Evolutionary conservation across 2,888 invertebrate genomes (phyloP).

Genomic region (Amphipoea lucens): DNA sequence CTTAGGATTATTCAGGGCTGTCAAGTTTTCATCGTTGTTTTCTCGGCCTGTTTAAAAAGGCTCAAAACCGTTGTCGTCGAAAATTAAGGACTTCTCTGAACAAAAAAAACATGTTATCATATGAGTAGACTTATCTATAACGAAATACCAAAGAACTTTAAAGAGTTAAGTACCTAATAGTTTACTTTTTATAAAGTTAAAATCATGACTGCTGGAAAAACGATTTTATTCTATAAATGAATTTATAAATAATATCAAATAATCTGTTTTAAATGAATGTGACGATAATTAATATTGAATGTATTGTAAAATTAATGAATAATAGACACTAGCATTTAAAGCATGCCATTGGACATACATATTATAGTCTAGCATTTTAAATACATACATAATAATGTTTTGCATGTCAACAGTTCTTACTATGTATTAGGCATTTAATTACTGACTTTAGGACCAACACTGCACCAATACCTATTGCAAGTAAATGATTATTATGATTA

Average conservation of each 20-base stretch:
- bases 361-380: neutral
- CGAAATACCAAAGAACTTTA: neutral
- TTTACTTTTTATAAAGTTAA: neutral
- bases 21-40: conserved; percentile 4
- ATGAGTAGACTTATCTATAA: neutral
- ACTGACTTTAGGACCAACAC: too few relatives aligned
- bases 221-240: too few relatives aligned
- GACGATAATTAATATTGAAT: too few relatives aligned
- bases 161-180: neutral
- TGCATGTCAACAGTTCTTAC: too few relatives aligned
- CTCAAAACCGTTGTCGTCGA: neutral
- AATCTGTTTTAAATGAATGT: neutral
- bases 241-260: neutral
- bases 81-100: neutral
- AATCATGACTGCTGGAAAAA: too few relatives aligned
- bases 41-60: neutral
- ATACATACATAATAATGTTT: too few relatives aligned
- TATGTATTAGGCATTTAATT: neutral
- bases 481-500: neutral
- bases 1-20: conserved; percentile 54
- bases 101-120: neutral
- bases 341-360: too few relatives aligned
- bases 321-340: neutral
- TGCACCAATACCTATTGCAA: neutral
- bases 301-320: neutral